Evolutionary conservation across 92 coral and sea anemone species (phyloP).

Genomic region (Phymanthus crucifer): DNA sequence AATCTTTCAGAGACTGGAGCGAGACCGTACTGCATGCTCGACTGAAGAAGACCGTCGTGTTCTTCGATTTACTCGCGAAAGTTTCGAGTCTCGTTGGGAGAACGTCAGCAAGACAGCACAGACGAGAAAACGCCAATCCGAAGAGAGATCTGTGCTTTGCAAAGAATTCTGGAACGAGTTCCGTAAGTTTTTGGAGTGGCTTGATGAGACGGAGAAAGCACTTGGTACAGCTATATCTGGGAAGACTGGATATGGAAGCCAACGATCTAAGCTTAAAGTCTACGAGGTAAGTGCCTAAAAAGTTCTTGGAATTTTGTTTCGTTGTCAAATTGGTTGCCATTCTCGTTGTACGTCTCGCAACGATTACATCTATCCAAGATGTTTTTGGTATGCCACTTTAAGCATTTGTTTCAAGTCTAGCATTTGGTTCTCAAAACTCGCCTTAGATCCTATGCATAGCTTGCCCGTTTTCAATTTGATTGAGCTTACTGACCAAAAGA

Average conservation of each 20-base stretch:
- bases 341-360: too few species aligned
- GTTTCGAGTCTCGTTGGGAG: slow-evolving; percentile 96
- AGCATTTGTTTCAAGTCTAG: too few species aligned
- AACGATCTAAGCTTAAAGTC: slow-evolving; percentile 59
- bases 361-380: too few species aligned
- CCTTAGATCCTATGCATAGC: too few species aligned
- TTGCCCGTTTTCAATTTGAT: too few species aligned
- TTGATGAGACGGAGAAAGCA: slow-evolving; percentile 70
- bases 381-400: too few species aligned
- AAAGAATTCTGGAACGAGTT: slow-evolving; percentile 94
- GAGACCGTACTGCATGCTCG: slow-evolving; percentile 83
- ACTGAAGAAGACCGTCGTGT: slow-evolving; percentile 70
- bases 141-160: slow-evolving; percentile 78
- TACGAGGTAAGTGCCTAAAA: slow-evolving; percentile 60
- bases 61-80: slow-evolving; percentile 77
- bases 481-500: too few species aligned
- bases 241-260: slow-evolving; percentile 50
- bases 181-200: slow-evolving; percentile 80
- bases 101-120: slow-evolving; percentile 71
- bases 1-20: slow-evolving; percentile 74
- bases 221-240: slow-evolving; percentile 46
- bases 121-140: slow-evolving; percentile 74
- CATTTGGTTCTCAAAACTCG: too few species aligned
- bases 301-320: too few species aligned
- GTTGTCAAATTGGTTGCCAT: too few species aligned